phyloP scores from a whole-genome alignment of 2,113 vertebrate genomes.

The Hippotragus niger region DNA sequence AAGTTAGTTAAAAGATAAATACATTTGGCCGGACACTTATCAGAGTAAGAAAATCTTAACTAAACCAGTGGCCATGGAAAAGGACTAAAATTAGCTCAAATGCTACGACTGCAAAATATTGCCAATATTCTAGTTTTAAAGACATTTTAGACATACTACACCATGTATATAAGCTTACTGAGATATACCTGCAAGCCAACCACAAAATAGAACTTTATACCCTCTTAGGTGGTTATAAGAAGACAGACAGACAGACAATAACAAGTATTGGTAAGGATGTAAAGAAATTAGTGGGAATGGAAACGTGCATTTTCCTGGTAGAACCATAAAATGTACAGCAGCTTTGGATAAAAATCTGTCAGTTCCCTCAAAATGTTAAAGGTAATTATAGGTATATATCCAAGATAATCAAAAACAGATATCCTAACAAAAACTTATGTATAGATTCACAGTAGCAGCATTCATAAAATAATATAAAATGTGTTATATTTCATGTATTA shows the following conservation, averaged over 20 bases:
- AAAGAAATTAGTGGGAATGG: not conserved
- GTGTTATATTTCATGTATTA: not conserved
- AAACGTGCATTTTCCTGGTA: not conserved
- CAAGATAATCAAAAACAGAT: not conserved
- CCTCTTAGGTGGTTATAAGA: not conserved
- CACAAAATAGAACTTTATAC: not conserved
- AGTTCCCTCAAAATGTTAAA: not conserved
- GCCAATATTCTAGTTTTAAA: conserved; percentile 21
- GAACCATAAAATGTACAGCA: not conserved
- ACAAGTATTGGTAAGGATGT: not conserved
- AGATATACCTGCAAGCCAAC: not conserved
- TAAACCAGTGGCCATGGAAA: not conserved
- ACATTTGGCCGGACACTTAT: not conserved
- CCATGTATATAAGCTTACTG: not conserved
- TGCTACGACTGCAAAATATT: not conserved
- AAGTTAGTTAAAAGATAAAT: conserved; percentile 31
- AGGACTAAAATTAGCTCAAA: conserved; percentile 13
- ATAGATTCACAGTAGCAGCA: not conserved
- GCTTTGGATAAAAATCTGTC: not conserved
- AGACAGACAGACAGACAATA: not conserved
- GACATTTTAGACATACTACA: not conserved
- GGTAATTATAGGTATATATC: not conserved
- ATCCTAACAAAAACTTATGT: not conserved
- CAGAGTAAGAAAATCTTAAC: conserved; percentile 10
- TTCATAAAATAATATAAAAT: not conserved